A percentile compares a stretch with the other conserved stretches of the same genome.
phyloP scores from a whole-genome alignment of 1,140 invertebrate genomes.

The Meloidogyne floridensis region DNA sequence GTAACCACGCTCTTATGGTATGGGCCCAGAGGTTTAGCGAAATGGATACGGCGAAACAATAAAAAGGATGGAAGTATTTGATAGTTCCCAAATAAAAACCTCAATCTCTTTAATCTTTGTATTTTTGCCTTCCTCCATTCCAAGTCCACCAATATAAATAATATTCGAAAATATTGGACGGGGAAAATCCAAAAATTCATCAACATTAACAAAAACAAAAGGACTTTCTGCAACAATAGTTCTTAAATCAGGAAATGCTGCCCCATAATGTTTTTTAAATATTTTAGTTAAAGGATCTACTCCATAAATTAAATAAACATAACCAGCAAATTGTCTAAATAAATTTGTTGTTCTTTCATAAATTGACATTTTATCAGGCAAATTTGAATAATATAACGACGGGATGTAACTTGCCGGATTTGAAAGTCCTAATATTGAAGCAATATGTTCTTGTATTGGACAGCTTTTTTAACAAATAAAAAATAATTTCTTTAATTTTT shows the following conservation, averaged over 20 bases:
- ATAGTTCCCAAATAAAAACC: too few relatives aligned
- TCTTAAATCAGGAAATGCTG: constrained; percentile 42
- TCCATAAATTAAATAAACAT: constrained; percentile 5
- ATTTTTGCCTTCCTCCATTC: constrained; percentile 16
- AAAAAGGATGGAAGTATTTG: too few relatives aligned
- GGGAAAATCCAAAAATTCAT: constrained; percentile 49
- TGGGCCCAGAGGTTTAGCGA: too few relatives aligned
- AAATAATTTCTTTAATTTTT: background rate
- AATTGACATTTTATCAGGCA: constrained; percentile 41
- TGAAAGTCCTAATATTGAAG: constrained; percentile 33
- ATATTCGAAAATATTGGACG: constrained; percentile 39
- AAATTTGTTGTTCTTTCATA: constrained; percentile 35
- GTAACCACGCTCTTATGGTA: too few relatives aligned
- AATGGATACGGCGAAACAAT: too few relatives aligned
- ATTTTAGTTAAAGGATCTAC: constrained; percentile 30
- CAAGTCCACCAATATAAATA: constrained; percentile 46
- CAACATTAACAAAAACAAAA: constrained; percentile 38
- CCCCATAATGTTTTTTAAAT: constrained; percentile 39
- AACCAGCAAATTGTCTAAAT: background rate
- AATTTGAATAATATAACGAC: constrained; percentile 25
- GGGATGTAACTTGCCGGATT: constrained; percentile 43
- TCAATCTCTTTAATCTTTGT: background rate
- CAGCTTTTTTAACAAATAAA: constrained; percentile 12
- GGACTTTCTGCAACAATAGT: constrained; percentile 42
- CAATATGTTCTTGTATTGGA: constrained; percentile 40